Base-by-base conservation (phyloP, 1,140 invertebrate genomes). In the Cotesia glomerata region DNA sequence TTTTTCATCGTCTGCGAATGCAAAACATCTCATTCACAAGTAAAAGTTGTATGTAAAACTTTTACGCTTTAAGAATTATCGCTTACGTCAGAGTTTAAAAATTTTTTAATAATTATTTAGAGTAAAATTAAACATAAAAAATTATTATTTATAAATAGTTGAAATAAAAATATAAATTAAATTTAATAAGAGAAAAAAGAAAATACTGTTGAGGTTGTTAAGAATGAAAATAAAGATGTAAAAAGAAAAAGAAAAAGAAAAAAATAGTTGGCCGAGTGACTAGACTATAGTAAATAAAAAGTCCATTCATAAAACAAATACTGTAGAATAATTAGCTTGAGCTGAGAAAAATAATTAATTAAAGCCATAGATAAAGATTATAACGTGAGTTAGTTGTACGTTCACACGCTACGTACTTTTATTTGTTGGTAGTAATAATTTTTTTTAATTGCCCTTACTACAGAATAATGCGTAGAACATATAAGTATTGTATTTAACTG, bases 1-100 rank as follows among this genome's bases (percentile, higher is more conserved):
- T 76, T 45, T 45, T 78, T 86, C 84, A 82, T 81, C 83, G 85
- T 86, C 85, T 86, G 85, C 84, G 84, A 85, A 86, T 85, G 85
- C 84, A 83, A 86, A 86, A 83, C 82, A 86, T 85, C 80, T 85
- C 84, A 85, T 86, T 86, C 84, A 86, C 83, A 81, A 72, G 69
- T 77, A 75, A 80, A 80, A 81, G 79, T 77, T 77, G 75, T 71
- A 26, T 3, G 26, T 26, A 26, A 26, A 2, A 69, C 58, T 59
- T 39, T 0, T 36, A 32, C 51, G 16, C 39, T 18, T 67, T 67
- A 11, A 9, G 58, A 32, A 13, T n/a, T 16, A 18, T 32, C 58
- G 14, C 16, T 26, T 59, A 18, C 58, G 9, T 18, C 18, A 34
- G 9, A 9, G 5, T 18, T 8, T 0, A 9, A 45, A 45, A 45